Evolutionary conservation across 2,797 vertebrate genomes (phyloP).

Genomic region (Poecilia wingei): DNA sequence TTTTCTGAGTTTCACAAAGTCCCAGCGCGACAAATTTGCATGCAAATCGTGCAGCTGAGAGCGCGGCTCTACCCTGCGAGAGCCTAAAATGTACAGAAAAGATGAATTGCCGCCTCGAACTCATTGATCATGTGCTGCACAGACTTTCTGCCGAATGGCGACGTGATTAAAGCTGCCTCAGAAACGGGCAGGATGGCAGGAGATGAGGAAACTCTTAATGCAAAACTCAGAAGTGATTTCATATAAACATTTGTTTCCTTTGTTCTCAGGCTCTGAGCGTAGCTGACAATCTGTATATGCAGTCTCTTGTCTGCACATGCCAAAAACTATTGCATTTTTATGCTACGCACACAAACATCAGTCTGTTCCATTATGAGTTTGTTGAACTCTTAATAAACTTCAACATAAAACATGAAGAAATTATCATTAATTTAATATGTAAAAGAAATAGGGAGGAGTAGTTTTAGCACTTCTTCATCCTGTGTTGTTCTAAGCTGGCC

Average conservation of each 20-base stretch:
- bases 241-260: slow-evolving; percentile 29
- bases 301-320: neutral
- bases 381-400: neutral
- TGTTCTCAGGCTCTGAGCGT: slow-evolving; percentile 13
- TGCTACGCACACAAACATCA: neutral
- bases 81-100: slow-evolving; percentile 64
- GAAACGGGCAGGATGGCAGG: slow-evolving; percentile 39
- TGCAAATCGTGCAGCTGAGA: slow-evolving; percentile 56
- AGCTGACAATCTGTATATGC: neutral
- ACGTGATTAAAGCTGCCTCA: slow-evolving; percentile 63
- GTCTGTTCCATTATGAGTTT: neutral
- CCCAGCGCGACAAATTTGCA: slow-evolving; percentile 65
- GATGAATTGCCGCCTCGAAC: slow-evolving; percentile 70
- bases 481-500: neutral
- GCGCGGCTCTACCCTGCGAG: slow-evolving; percentile 37
- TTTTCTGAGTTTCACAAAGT: slow-evolving; percentile 50
- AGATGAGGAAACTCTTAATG: slow-evolving; percentile 60
- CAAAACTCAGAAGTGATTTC: slow-evolving; percentile 37
- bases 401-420: neutral
- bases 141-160: slow-evolving; percentile 57
- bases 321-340: neutral
- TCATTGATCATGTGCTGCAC: slow-evolving; percentile 74
- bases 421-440: neutral
- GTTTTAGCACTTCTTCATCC: neutral
- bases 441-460: neutral